Evolutionary conservation across 2,797 vertebrate genomes (phyloP).

Genomic region (Typhlichthys subterraneus): DNA sequence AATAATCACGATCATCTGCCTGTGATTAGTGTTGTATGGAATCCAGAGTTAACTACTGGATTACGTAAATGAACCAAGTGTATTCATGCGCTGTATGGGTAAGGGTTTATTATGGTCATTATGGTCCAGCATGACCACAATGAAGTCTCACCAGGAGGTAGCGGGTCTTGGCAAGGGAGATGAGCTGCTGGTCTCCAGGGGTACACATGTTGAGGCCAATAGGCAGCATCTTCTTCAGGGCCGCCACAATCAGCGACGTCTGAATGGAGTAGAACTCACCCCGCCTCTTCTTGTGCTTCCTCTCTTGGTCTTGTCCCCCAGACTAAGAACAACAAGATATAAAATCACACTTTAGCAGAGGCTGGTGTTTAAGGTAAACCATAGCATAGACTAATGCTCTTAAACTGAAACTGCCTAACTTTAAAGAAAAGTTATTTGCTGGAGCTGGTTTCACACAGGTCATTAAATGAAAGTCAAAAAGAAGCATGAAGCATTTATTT

Average conservation of each 20-base stretch:
- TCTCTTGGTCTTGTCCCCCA: conserved; percentile 96
- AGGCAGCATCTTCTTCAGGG: conserved; percentile 98
- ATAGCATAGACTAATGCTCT: conserved; percentile 9
- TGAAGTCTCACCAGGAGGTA: conserved; percentile 85
- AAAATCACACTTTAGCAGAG: not conserved
- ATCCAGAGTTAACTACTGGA: no score
- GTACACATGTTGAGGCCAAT: conserved; percentile 99
- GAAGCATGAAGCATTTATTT: conserved; percentile 34
- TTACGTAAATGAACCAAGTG: no score
- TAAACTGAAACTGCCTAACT: conserved; percentile 11
- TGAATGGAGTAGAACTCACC: conserved; percentile 98
- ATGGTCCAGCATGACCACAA: not conserved
- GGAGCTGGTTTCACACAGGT: conserved; percentile 26
- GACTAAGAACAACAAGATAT: conserved; percentile 75
- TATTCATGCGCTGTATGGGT: not conserved
- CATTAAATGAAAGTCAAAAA: conserved; percentile 42
- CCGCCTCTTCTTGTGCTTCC: conserved; percentile 93
- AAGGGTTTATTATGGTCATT: not conserved
- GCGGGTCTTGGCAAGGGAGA: conserved; percentile 91
- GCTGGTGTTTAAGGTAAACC: conserved; percentile 4
- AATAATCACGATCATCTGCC: no score
- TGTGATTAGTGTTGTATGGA: no score
- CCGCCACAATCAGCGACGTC: conserved; percentile 96
- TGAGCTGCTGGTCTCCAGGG: conserved; percentile 97
- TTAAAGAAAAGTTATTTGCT: conserved; percentile 8